phyloP scores from a whole-genome alignment of 2,888 invertebrate species.

The Byasa hedistus region DNA sequence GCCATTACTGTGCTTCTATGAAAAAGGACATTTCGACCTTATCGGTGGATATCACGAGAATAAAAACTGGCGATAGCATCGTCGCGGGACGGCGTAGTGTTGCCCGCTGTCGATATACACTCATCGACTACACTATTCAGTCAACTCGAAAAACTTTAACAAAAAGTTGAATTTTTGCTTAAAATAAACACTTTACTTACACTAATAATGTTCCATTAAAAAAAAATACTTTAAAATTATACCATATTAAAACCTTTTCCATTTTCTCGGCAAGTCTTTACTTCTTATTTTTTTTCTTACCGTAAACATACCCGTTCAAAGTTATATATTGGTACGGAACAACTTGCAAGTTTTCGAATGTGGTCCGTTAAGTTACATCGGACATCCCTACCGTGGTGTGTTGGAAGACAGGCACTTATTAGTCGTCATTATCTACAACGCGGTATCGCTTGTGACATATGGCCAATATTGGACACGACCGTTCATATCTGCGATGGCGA shows the following conservation, averaged over 20 bases:
- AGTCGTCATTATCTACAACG: conserved; percentile 71
- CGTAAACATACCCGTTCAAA: neutral
- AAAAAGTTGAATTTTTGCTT: too few relatives aligned
- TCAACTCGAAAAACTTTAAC: too few relatives aligned
- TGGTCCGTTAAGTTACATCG: conserved; percentile 30
- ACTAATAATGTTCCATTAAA: too few relatives aligned
- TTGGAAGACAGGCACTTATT: conserved; percentile 78
- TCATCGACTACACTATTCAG: conserved; percentile 10
- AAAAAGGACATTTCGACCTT: conserved; percentile 78
- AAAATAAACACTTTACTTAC: too few relatives aligned
- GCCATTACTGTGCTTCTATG: conserved; percentile 77
- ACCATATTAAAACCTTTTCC: too few relatives aligned
- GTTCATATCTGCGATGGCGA: conserved; percentile 53
- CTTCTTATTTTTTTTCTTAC: too few relatives aligned
- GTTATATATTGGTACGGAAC: neutral
- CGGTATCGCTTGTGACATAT: conserved; percentile 76
- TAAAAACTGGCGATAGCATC: conserved; percentile 77
- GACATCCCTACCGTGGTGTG: conserved; percentile 53
- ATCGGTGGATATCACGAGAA: conserved; percentile 78
- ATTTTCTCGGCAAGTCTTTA: too few relatives aligned
- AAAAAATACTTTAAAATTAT: too few relatives aligned
- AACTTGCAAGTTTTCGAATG: neutral
- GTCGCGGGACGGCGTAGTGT: conserved; percentile 42
- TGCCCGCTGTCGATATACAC: conserved; percentile 34
- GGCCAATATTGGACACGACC: conserved; percentile 70